phyloP scores from a whole-genome alignment of 1,140 invertebrate species.

The Drosophila pseudoananassae region DNA sequence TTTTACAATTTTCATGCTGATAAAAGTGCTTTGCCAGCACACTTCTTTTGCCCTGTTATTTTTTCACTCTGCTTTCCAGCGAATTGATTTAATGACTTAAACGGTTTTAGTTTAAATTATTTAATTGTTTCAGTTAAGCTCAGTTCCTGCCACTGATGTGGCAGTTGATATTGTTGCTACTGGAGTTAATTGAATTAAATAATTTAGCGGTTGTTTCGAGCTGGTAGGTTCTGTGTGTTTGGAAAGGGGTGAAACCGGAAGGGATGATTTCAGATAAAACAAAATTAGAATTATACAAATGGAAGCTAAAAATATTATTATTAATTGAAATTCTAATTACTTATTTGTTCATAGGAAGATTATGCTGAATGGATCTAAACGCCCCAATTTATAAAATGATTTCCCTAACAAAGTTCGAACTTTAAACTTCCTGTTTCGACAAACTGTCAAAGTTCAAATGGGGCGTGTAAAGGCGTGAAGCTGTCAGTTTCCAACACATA shows the following conservation, averaged over 20 bases:
- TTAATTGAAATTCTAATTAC: background rate
- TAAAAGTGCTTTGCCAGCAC: conserved; percentile 42
- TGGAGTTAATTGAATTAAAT: conserved; percentile 70
- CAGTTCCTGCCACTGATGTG: conserved; percentile 1
- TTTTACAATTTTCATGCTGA: conserved; percentile 50
- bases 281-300: background rate
- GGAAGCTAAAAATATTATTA: background rate
- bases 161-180: background rate
- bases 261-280: background rate
- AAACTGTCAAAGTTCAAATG: conserved; percentile 53
- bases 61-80: background rate
- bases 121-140: conserved; percentile 59
- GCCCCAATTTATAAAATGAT: background rate
- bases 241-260: conserved; percentile 16
- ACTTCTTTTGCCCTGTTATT: conserved; percentile 9
- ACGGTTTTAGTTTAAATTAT: conserved; percentile 63
- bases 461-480: conserved; percentile 25
- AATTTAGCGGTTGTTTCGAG: conserved; percentile 50
- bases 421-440: conserved; percentile 22
- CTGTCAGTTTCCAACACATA: conserved; percentile 9
- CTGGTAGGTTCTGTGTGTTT: background rate
- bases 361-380: background rate
- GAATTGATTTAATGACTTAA: conserved; percentile 75
- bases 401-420: conserved; percentile 15
- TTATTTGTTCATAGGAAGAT: background rate